Evolutionary conservation across 2,113 vertebrate genomes (phyloP), one percentile per base, ranked within the genome.

Genomic region (Xiphophorus maculatus): DNA sequence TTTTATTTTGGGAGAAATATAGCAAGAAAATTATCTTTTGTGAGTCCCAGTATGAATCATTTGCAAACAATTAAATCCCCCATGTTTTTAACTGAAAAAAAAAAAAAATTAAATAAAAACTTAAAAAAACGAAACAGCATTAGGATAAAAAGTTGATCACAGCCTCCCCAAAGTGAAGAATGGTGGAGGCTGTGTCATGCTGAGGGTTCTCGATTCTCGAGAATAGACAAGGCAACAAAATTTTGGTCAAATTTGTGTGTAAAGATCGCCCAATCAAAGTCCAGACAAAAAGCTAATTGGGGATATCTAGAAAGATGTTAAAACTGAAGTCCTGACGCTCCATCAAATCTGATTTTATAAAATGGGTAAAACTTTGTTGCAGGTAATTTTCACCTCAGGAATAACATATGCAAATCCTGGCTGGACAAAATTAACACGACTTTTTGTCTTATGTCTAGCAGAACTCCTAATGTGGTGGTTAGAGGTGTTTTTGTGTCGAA

Each of bases 401-500:
- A 42, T 42, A 3, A 48, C 28, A 73, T 69, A 44, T 82, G 48
- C 64, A 30, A 60, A 78, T 48, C 63, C 79, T 37, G 3, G 44
- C 1, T 63, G 6, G 19, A 14, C 17, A n/a, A 67, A n/a, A 35
- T 65, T 61, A 33, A 35, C 75, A 72, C 2, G 32, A 13, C 11
- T 63, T 22, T 17, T 25, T 58, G 51, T 29, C 19, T 48, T 76
- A 42, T 67, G 32, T 81, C 73, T 27, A 67, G 65, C 25, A 27
- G 42, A 76, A 63, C 25, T 25, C 17, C 32, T 69, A 11, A 32
- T 1, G 22, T 70, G 77, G 63, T 42, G 69, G 48, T 32, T 65
- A 60, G 42, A 63, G n/a, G 42, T 30, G 70, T 77, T 35, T 54
- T 63, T 77, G 63, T 35, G 69, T 35, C 71, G 66, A 71, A 76